Conservation (phyloP, 1,140 invertebrate genomes). For the Dendroctonus valens region DNA sequence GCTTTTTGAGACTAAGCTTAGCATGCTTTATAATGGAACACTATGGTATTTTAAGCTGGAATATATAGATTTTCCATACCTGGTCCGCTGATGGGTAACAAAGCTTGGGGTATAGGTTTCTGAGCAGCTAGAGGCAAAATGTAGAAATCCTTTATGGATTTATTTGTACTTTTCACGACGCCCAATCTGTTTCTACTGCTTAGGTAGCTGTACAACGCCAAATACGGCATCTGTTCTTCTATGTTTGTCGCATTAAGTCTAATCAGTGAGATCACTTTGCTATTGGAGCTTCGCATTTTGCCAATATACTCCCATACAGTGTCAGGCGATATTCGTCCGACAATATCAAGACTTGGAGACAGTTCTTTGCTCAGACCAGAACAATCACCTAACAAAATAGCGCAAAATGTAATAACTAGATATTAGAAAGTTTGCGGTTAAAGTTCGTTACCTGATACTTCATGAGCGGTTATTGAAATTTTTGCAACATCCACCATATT, state of each 20-base stretch:
- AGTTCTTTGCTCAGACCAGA: slow-evolving; percentile 69
- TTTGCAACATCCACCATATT: slow-evolving; percentile 89
- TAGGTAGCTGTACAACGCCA: slow-evolving; percentile 87
- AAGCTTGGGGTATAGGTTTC: slow-evolving; percentile 71
- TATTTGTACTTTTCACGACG: slow-evolving; percentile 62
- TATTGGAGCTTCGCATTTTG: slow-evolving; percentile 84
- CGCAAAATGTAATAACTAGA: not conserved
- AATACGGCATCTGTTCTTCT: slow-evolving; percentile 82
- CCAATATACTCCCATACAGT: slow-evolving; percentile 93
- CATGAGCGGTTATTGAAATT: slow-evolving; percentile 80
- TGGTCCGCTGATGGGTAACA: slow-evolving; percentile 76
- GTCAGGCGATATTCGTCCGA: slow-evolving; percentile 85
- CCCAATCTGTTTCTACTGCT: slow-evolving; percentile 72
- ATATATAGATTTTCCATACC: slow-evolving; percentile 49
- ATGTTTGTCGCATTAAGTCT: slow-evolving; percentile 75
- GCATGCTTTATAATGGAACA: too few relatives aligned
- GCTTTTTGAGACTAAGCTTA: too few relatives aligned
- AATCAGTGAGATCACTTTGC: slow-evolving; percentile 85
- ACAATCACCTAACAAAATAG: slow-evolving; percentile 60
- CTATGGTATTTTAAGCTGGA: too few relatives aligned
- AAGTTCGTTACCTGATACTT: slow-evolving; percentile 56
- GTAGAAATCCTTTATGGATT: slow-evolving; percentile 91
- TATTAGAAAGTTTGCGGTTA: not conserved
- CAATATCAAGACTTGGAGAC: slow-evolving; percentile 78
- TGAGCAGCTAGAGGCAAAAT: slow-evolving; percentile 81